phyloP scores from a whole-genome alignment of 64 coral and sea anemone genomes.

The Cladopsammia gracilis region DNA sequence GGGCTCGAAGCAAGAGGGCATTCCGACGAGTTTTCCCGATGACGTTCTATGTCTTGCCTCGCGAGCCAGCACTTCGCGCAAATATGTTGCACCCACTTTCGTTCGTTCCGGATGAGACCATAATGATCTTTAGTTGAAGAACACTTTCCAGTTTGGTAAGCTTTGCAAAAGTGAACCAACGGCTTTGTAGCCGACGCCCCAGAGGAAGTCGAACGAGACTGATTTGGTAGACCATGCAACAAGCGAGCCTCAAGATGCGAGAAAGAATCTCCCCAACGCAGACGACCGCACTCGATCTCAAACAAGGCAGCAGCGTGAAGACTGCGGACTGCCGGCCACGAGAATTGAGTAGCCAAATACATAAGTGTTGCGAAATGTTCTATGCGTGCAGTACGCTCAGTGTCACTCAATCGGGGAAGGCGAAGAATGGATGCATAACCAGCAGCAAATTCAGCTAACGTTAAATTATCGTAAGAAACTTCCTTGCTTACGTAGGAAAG shows the following conservation, averaged over 20 bases:
- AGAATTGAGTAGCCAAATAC: conserved; percentile 9
- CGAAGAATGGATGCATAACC: neutral
- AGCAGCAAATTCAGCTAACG: neutral
- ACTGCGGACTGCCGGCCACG: neutral
- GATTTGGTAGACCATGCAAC: neutral
- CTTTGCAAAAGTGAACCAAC: neutral
- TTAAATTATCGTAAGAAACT: conserved; percentile 1
- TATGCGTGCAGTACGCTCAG: neutral
- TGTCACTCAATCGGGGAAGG: neutral
- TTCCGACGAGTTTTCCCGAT: too few relatives aligned
- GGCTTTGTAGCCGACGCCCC: neutral
- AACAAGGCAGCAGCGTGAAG: conserved; percentile 24
- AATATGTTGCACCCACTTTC: conserved; percentile 13
- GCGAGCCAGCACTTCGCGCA: too few relatives aligned
- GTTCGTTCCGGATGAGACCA: neutral
- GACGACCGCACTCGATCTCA: conserved; percentile 19
- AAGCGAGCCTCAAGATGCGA: neutral
- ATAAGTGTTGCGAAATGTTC: neutral
- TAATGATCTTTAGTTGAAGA: neutral
- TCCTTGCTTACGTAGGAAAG: neutral
- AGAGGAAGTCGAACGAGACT: neutral
- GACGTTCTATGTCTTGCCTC: too few relatives aligned
- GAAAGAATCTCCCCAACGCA: conserved; percentile 19
- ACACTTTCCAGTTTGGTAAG: conserved; percentile 22
- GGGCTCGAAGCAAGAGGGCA: too few relatives aligned